A percentile compares a stretch with the other conserved stretches of the same genome.
Conservation (phyloP, 2,797 vertebrate species). For the Cheracebus regulus region DNA sequence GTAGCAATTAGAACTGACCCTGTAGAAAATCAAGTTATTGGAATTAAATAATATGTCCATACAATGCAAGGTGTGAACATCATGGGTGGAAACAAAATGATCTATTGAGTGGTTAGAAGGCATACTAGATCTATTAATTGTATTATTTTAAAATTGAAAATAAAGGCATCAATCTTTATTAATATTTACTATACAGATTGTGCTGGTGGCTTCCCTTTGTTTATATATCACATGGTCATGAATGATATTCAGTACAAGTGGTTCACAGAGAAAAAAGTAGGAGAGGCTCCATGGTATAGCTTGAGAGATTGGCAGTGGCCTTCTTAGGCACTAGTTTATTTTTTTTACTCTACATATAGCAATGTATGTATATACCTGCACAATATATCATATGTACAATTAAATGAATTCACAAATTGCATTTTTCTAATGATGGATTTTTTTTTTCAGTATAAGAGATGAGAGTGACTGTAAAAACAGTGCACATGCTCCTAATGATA, state of each 20-base stretch:
- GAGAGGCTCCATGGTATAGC: not conserved
- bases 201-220: not conserved
- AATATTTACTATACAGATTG: not conserved
- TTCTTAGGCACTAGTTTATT: not conserved
- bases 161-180: not conserved
- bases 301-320: not conserved
- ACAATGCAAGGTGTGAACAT: not conserved
- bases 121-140: not conserved
- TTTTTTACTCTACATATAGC: not conserved
- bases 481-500: not conserved
- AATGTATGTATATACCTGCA: not conserved
- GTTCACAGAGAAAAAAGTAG: not conserved
- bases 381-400: not conserved
- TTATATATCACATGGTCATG: not conserved
- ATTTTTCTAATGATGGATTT: not conserved
- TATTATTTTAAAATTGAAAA: conserved; percentile 24
- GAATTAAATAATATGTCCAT: not conserved
- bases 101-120: not conserved
- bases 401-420: not conserved
- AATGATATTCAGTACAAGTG: not conserved
- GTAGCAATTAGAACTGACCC: not conserved
- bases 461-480: not conserved
- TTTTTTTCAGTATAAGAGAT: not conserved
- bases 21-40: not conserved
- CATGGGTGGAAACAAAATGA: not conserved